These are phyloP conservation scores for Dufourea novaeangliae DNA, from an alignment of 1,140 invertebrate genomes.

Conservation along the genomic window DNA sequence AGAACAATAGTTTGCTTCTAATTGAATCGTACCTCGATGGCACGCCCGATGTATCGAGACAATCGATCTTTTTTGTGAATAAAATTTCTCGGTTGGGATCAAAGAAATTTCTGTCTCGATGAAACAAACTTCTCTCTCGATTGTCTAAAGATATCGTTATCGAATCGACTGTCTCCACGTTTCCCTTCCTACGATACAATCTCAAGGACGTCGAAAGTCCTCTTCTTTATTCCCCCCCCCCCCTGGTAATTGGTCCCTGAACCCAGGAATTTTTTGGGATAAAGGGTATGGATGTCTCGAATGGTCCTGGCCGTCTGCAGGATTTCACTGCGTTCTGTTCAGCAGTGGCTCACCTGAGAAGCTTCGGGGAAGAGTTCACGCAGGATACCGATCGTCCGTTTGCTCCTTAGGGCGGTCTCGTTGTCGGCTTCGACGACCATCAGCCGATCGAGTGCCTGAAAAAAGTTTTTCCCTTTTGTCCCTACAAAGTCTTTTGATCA, in stretches of 20 bases:
- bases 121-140: neutral
- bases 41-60: neutral
- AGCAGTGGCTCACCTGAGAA: constrained; percentile 84
- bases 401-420: constrained; percentile 85
- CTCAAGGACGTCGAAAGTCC: constrained; percentile 10
- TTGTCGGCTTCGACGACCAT: constrained; percentile 80
- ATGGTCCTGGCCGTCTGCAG: constrained; percentile 59
- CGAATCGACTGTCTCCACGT: too few species aligned
- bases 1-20: too few species aligned
- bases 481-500: constrained; percentile 26
- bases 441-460: constrained; percentile 82
- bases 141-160: neutral
- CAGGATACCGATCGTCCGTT: constrained; percentile 88
- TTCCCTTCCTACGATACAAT: constrained; percentile 2
- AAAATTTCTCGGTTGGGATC: constrained; percentile 18
- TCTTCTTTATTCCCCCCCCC: too few species aligned
- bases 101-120: too few species aligned
- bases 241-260: neutral
- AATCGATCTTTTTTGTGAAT: constrained; percentile 4
- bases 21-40: neutral
- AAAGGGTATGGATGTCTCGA: neutral
- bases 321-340: constrained; percentile 45
- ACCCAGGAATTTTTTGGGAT: neutral
- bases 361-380: constrained; percentile 88
- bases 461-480: constrained; percentile 56